A percentile compares a stretch with the other conserved stretches of the same genome.
Evolutionary conservation across 2,113 vertebrate species (phyloP).

Genomic region (Empidonax alnorum): DNA sequence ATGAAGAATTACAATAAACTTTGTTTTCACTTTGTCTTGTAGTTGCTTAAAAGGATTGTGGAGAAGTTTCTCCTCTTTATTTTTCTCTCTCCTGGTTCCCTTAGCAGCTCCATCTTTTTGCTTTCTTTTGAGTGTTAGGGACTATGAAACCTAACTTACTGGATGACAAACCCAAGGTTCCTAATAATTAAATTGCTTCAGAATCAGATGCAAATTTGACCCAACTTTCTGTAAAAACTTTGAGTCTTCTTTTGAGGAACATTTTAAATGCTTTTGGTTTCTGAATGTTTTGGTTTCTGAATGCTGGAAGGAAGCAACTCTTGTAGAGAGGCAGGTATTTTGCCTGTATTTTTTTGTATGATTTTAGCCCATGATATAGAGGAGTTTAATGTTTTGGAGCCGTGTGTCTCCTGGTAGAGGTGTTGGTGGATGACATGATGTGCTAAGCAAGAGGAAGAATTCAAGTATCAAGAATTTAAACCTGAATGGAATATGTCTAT

Average conservation of each 20-base stretch:
- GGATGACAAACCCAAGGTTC: not conserved
- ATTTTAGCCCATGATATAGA: not conserved
- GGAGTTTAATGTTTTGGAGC: not conserved
- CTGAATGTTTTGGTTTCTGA: not conserved
- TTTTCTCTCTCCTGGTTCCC: not conserved
- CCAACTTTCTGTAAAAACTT: not conserved
- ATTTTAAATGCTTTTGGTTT: not conserved
- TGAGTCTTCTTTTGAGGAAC: fast-evolving
- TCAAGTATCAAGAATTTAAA: not conserved
- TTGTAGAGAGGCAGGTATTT: not conserved
- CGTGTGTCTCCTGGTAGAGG: not conserved
- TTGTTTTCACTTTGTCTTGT: not conserved
- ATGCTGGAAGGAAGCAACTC: not conserved
- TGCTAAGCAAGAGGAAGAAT: not conserved
- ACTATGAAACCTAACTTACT: not conserved
- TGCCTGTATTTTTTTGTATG: not conserved
- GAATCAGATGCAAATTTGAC: not conserved
- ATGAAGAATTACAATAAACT: not conserved
- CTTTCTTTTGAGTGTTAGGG: not conserved
- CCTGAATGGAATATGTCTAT: not conserved
- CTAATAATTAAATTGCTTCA: not conserved
- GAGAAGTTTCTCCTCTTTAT: not conserved
- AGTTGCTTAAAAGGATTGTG: not conserved
- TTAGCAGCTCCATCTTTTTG: not conserved
- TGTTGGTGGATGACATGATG: not conserved